These are phyloP conservation scores for Sipha maydis DNA, from an alignment of 2,888 invertebrate species.

Conservation along the genomic window DNA sequence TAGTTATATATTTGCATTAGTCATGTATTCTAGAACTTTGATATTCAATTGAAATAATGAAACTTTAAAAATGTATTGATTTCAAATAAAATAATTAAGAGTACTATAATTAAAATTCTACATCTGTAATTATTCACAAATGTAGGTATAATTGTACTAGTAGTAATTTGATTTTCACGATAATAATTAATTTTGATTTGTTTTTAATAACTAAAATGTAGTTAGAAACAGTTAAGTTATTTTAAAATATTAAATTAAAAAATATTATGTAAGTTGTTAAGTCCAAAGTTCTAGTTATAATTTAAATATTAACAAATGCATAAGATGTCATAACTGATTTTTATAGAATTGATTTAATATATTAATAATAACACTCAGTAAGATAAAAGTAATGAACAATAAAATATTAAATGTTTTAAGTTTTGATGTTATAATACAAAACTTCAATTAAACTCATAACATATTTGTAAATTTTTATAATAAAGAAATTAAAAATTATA, in stretches of 20 bases:
- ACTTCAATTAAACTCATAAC: constrained; percentile 11
- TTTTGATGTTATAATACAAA: constrained; percentile 33
- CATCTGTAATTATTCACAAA: neutral
- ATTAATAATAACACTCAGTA: constrained; percentile 14
- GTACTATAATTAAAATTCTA: too few relatives aligned
- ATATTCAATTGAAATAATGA: neutral
- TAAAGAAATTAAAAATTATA: constrained; percentile 3
- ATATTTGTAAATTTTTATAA: neutral
- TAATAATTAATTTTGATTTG: neutral
- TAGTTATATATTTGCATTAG: constrained; percentile 6
- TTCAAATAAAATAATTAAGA: neutral
- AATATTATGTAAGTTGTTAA: neutral
- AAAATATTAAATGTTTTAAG: neutral
- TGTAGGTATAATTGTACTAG: neutral
- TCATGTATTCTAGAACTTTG: constrained; percentile 22
- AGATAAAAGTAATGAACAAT: neutral
- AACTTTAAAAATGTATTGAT: neutral
- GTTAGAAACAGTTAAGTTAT: neutral
- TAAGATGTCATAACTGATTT: neutral
- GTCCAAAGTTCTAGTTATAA: constrained; percentile 21
- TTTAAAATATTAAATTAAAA: constrained; percentile 9
- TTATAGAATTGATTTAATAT: neutral
- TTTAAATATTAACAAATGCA: neutral
- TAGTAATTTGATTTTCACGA: neutral
- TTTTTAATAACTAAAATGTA: neutral